Conservation (phyloP, 2,888 invertebrate genomes). For the Oxyteleia sp. region DNA sequence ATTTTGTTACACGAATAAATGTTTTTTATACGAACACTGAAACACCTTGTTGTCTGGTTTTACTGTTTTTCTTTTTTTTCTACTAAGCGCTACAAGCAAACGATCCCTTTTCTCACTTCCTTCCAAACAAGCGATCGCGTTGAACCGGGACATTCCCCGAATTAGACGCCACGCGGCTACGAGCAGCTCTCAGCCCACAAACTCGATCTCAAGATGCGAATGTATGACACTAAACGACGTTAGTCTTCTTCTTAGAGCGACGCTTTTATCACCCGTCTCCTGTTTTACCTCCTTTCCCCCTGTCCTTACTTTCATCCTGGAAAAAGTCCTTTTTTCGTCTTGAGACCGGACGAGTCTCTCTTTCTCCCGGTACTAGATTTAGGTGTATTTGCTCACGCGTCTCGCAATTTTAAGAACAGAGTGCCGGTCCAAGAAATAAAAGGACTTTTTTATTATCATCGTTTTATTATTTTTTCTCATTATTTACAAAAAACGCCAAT, state of each 20-base stretch:
- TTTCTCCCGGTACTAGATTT: no score
- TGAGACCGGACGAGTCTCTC: constrained; percentile 19
- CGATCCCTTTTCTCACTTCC: constrained; percentile 21
- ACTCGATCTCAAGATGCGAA: constrained; percentile 83
- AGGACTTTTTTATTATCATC: constrained; percentile 24
- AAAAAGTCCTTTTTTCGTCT: constrained; percentile 34
- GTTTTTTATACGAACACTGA: constrained; percentile 50
- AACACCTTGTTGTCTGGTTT: constrained; percentile 38
- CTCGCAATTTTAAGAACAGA: constrained; percentile 40
- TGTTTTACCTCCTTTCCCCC: background rate
- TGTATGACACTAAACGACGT: constrained; percentile 70
- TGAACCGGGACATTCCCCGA: constrained; percentile 70
- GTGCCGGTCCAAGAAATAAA: no score
- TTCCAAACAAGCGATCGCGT: constrained; percentile 37
- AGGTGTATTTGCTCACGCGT: constrained; percentile 60
- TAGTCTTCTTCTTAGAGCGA: constrained; percentile 56
- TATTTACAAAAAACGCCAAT: no score
- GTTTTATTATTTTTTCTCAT: no score
- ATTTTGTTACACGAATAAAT: constrained; percentile 64
- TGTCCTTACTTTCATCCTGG: no score
- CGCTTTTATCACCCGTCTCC: constrained; percentile 34
- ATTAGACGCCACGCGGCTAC: constrained; percentile 72
- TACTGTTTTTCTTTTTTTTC: constrained; percentile 16
- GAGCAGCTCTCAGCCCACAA: constrained; percentile 84
- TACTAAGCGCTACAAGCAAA: constrained; percentile 10